Conservation (phyloP, 1,140 invertebrate species). For the Leptonema lineaticorne region DNA sequence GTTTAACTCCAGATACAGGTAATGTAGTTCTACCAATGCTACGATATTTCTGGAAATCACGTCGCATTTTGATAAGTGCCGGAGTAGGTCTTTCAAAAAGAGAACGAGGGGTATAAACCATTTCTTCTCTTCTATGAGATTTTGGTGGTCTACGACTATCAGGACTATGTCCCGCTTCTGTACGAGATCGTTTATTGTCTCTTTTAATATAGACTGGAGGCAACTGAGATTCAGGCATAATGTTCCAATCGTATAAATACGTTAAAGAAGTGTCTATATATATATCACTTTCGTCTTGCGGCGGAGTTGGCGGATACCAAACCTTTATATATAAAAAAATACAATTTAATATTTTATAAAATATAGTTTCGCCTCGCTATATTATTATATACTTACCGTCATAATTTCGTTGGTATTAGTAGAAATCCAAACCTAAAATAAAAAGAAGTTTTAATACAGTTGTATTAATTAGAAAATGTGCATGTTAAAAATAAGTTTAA, state of each 20-base stretch:
- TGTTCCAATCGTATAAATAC: conserved; percentile 80
- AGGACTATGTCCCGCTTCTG: conserved; percentile 60
- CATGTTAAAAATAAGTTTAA: too few relatives aligned
- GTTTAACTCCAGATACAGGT: conserved; percentile 59
- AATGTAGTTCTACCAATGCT: conserved; percentile 62
- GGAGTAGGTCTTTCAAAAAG: conserved; percentile 85
- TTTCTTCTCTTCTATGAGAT: conserved; percentile 73
- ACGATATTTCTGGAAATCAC: conserved; percentile 74
- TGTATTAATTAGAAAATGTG: too few relatives aligned
- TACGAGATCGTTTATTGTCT: conserved; percentile 71
- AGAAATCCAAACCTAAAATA: conserved; percentile 72
- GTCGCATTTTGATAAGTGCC: conserved; percentile 72
- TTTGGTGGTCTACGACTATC: conserved; percentile 63
- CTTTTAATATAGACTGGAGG: conserved; percentile 85
- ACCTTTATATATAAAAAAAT: conserved; percentile 71
- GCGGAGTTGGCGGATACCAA: conserved; percentile 94
- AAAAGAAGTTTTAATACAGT: too few relatives aligned
- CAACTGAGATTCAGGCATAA: conserved; percentile 80
- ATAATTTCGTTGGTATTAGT: conserved; percentile 69
- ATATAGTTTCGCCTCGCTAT: too few relatives aligned
- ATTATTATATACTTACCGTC: conserved; percentile 67
- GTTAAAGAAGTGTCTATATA: conserved; percentile 84
- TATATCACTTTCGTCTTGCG: conserved; percentile 85
- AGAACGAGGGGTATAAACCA: conserved; percentile 76
- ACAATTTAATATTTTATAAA: too few relatives aligned